A percentile compares a stretch with the other conserved stretches of the same genome.
Evolutionary conservation across 2,888 invertebrate genomes (phyloP).

Genomic region (Nomada fucata): DNA sequence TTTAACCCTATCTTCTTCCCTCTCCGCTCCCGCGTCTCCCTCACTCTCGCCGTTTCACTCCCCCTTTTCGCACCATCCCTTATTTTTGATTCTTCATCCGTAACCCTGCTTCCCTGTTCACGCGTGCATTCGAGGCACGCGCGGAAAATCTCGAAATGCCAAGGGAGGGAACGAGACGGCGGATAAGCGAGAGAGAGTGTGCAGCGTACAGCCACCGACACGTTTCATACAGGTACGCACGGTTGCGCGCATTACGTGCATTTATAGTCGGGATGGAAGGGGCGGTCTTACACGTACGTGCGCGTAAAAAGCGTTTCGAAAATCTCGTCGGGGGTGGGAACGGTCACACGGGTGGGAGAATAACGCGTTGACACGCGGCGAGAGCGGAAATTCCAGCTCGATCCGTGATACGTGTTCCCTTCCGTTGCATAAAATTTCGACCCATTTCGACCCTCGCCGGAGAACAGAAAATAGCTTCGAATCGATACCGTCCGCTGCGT

Average conservation of each 20-base stretch:
- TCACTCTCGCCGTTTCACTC: background rate
- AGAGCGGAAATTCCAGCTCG: background rate
- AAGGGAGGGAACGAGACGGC: background rate
- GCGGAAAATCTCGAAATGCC: constrained; percentile 70
- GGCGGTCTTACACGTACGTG: constrained; percentile 20
- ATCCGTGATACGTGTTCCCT: background rate
- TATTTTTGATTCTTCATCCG: background rate
- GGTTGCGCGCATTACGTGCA: constrained; percentile 48
- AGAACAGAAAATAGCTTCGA: background rate
- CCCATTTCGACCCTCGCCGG: background rate
- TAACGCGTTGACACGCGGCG: constrained; percentile 1
- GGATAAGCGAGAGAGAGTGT: background rate
- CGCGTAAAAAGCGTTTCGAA: constrained; percentile 33
- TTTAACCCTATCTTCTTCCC: background rate
- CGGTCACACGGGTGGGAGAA: background rate
- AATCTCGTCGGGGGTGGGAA: constrained; percentile 22
- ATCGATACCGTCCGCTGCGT: background rate
- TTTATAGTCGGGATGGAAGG: constrained; percentile 52
- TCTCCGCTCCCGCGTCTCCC: background rate
- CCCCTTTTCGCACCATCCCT: background rate
- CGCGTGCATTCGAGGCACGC: constrained; percentile 67
- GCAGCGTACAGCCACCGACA: constrained; percentile 1
- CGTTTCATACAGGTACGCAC: constrained; percentile 35
- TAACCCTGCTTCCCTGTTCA: background rate
- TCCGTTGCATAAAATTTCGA: constrained; percentile 18